phyloP scores from a whole-genome alignment of 1,140 invertebrate species.

The Notospermus geniculatus region DNA sequence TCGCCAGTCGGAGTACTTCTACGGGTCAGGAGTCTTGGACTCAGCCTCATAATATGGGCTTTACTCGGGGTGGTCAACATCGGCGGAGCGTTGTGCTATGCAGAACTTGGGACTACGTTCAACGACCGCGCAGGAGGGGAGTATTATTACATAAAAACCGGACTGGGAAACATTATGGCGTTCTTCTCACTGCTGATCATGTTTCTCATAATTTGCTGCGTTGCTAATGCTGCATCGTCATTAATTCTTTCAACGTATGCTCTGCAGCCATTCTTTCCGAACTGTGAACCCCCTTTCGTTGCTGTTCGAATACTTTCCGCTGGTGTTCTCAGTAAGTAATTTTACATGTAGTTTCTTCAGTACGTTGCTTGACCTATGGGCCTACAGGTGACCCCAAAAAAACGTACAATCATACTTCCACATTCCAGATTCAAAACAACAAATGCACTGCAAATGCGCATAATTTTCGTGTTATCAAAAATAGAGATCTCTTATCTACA shows the following conservation, averaged over 20 bases:
- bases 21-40: constrained; percentile 75
- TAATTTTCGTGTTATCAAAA: too few species aligned
- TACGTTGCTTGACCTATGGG: too few species aligned
- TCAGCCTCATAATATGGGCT: constrained; percentile 78
- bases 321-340: constrained; percentile 48
- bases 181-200: too few species aligned
- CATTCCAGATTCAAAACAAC: too few species aligned
- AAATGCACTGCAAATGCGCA: too few species aligned
- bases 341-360: too few species aligned
- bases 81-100: constrained; percentile 60
- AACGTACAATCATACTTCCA: too few species aligned
- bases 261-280: constrained; percentile 47
- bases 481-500: too few species aligned
- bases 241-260: constrained; percentile 52
- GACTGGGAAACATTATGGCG: constrained; percentile 8
- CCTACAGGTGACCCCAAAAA: too few species aligned
- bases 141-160: constrained; percentile 12
- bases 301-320: constrained; percentile 45
- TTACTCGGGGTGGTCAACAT: constrained; percentile 77
- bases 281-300: constrained; percentile 41
- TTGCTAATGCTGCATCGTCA: constrained; percentile 56
- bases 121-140: too few species aligned
- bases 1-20: constrained; percentile 85
- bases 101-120: constrained; percentile 1
- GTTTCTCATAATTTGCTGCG: constrained; percentile 69